Conservation (phyloP, 35 echinoderm and acorn worm genomes). For the Ophioderma brevispina region DNA sequence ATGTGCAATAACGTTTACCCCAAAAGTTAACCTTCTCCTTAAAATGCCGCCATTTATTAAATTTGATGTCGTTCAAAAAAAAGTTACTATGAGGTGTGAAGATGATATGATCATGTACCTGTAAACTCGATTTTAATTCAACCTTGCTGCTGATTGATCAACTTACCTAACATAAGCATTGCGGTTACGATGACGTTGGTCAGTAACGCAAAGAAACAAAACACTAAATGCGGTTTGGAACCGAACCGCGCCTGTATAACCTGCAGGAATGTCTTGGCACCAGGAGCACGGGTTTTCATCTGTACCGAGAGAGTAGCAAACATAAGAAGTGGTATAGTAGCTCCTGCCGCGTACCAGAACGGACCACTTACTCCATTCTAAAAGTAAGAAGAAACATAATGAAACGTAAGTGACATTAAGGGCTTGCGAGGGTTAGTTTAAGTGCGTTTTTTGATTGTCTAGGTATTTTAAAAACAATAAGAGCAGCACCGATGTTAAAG, state of each 20-base stretch:
- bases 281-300: constrained; percentile 89
- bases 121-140: not conserved
- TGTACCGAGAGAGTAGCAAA: constrained; percentile 90
- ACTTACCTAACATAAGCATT: constrained; percentile 95
- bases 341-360: constrained; percentile 96
- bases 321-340: constrained; percentile 81
- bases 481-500: too few species aligned
- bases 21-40: too few species aligned
- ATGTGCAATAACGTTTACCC: too few species aligned
- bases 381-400: not conserved
- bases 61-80: too few species aligned
- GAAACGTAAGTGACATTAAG: too few species aligned
- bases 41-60: too few species aligned
- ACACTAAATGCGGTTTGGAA: constrained; percentile 73
- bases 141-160: not conserved
- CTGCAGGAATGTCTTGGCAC: constrained; percentile 95
- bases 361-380: constrained; percentile 96
- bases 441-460: too few species aligned
- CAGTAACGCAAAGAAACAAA: constrained; percentile 86
- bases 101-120: too few species aligned
- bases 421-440: too few species aligned
- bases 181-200: constrained; percentile 94
- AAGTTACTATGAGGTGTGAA: too few species aligned
- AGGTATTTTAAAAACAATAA: too few species aligned
- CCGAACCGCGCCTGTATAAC: constrained; percentile 94